These are phyloP conservation scores for Hirtodrosophila trivittata DNA, from an alignment of 2,888 invertebrate species.

Conservation along the genomic window DNA sequence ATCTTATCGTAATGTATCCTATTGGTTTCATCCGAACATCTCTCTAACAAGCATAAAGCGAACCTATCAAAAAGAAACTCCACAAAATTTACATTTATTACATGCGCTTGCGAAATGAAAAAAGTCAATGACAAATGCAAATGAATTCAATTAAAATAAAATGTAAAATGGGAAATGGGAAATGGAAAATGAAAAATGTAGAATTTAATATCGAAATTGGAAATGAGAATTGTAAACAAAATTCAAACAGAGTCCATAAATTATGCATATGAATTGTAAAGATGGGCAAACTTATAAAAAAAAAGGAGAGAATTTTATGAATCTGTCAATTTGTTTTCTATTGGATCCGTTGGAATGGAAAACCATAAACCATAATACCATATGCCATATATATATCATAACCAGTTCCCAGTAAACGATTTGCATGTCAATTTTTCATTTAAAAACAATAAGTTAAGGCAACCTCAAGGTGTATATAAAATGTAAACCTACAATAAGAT, in stretches of 20 bases:
- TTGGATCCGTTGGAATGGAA: too few species aligned
- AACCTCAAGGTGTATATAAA: slow-evolving; percentile 44
- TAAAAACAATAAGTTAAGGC: slow-evolving; percentile 17
- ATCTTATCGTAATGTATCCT: neutral
- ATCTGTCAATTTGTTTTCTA: slow-evolving; percentile 72
- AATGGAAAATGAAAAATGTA: too few species aligned
- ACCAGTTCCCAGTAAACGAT: too few species aligned
- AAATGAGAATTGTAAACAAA: slow-evolving; percentile 21
- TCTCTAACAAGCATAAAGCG: too few species aligned
- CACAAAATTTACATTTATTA: too few species aligned
- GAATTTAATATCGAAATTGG: too few species aligned
- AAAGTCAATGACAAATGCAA: too few species aligned
- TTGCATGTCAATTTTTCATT: slow-evolving; percentile 67
- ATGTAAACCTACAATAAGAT: slow-evolving; percentile 37
- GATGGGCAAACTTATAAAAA: slow-evolving; percentile 28
- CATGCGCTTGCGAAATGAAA: too few species aligned
- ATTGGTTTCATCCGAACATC: neutral
- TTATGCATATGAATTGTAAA: slow-evolving; percentile 15
- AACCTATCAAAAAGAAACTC: too few species aligned
- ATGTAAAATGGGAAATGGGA: neutral
- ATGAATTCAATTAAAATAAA: slow-evolving; percentile 1
- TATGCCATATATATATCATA: too few species aligned
- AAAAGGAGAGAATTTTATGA: slow-evolving; percentile 39
- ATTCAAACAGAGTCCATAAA: neutral
- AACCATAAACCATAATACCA: neutral